Conservation (phyloP, 1,140 invertebrate genomes). For the Nasonia giraulti region DNA sequence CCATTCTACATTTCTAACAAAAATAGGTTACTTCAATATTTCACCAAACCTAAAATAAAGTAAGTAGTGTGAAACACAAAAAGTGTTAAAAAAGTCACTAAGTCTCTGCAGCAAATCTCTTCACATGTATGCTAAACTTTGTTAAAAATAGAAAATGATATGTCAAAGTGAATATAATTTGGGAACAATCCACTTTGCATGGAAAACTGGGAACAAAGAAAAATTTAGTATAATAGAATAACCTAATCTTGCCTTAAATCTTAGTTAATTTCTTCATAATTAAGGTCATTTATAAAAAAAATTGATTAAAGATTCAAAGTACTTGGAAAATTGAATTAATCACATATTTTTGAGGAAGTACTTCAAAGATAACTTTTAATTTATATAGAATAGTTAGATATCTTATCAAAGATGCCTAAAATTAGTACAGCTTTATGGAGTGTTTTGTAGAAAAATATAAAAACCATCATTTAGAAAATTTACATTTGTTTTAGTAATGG, state of each 20-base stretch:
- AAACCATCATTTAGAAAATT: background rate
- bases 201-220: background rate
- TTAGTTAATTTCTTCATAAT: background rate
- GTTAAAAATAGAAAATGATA: too few species aligned
- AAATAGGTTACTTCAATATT: too few species aligned
- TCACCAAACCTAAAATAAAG: too few species aligned
- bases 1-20: too few species aligned
- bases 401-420: background rate
- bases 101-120: too few species aligned
- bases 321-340: background rate
- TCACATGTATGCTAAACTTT: too few species aligned
- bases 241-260: background rate
- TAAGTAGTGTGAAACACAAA: too few species aligned
- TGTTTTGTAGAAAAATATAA: slow-evolving; percentile 23
- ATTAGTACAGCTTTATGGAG: background rate
- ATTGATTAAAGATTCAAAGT: background rate
- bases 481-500: background rate
- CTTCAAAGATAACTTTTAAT: slow-evolving; percentile 6
- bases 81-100: too few species aligned
- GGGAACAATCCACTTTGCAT: background rate
- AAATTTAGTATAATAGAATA: background rate
- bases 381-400: background rate
- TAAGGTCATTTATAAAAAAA: background rate
- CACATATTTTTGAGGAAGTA: background rate
- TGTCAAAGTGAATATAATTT: background rate